phyloP scores from a whole-genome alignment of 2,888 invertebrate genomes.

The Dugesia japonica region DNA sequence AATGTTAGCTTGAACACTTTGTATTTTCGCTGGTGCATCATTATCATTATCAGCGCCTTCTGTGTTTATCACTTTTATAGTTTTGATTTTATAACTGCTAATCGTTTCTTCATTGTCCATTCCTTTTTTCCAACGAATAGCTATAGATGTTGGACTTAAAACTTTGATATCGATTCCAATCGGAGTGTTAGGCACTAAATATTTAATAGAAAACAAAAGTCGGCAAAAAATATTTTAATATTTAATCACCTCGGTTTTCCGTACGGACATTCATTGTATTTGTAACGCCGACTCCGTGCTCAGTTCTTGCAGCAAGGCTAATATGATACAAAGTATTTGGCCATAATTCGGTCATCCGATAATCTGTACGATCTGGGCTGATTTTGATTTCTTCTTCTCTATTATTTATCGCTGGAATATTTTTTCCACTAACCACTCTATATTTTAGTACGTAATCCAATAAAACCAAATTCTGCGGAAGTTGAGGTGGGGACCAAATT shows the following conservation, averaged over 20 bases:
- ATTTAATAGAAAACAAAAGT: too few species aligned
- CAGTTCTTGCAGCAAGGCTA: constrained; percentile 25
- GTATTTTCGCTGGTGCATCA: background rate
- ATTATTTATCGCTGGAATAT: background rate
- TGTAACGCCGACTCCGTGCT: constrained; percentile 25
- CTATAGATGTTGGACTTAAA: background rate
- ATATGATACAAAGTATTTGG: constrained; percentile 24
- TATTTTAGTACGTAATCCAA: constrained; percentile 25
- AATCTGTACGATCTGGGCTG: background rate
- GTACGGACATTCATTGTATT: constrained; percentile 27
- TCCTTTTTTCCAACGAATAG: background rate
- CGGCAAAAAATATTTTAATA: background rate
- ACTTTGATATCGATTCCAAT: background rate
- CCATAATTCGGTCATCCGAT: constrained; percentile 16
- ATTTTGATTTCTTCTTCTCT: background rate
- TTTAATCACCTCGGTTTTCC: constrained; percentile 17
- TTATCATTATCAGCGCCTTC: background rate
- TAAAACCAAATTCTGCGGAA: background rate
- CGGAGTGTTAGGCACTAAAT: background rate
- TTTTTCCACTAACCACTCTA: background rate
- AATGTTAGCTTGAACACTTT: background rate
- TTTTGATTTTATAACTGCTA: background rate
- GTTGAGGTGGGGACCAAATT: constrained; percentile 25
- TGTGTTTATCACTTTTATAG: background rate
- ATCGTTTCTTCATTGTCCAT: background rate